A percentile compares a stretch with the other conserved stretches of the same genome.
These are phyloP conservation scores for Pardalotus punctatus DNA, from an alignment of 2,113 vertebrate species.

Conservation along the genomic window DNA sequence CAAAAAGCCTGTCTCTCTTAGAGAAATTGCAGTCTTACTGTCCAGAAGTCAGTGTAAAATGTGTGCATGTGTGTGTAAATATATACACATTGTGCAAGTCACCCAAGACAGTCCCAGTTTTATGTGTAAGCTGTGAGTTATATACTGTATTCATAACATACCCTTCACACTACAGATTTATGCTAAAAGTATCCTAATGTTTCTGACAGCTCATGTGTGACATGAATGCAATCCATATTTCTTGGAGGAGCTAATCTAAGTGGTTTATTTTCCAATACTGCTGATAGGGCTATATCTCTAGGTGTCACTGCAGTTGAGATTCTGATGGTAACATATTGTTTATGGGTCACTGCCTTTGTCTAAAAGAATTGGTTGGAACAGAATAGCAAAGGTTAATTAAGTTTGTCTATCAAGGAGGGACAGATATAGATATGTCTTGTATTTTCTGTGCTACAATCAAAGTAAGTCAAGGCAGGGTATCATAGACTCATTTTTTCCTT, in stretches of 20 bases:
- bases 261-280: constrained; percentile 78
- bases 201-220: constrained; percentile 86
- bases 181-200: constrained; percentile 90
- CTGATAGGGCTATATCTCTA: constrained; percentile 82
- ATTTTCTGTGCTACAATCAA: constrained; percentile 66
- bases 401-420: constrained; percentile 87
- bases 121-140: constrained; percentile 54
- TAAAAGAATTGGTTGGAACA: constrained; percentile 83
- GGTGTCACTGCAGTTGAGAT: constrained; percentile 73
- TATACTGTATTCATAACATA: constrained; percentile 68
- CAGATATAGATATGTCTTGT: constrained; percentile 76
- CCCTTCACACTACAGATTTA: constrained; percentile 84
- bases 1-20: background rate
- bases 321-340: constrained; percentile 90
- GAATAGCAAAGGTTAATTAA: constrained; percentile 99
- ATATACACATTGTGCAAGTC: background rate
- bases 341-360: constrained; percentile 90
- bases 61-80: background rate
- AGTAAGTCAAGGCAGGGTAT: constrained; percentile 65
- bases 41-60: background rate
- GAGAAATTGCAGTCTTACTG: background rate
- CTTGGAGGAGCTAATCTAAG: constrained; percentile 80
- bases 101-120: constrained; percentile 5
- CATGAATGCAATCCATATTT: constrained; percentile 91
- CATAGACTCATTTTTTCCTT: constrained; percentile 23